phyloP scores from a whole-genome alignment of 2,113 vertebrate genomes.

The zebrafish (Danio rerio) region DNA sequence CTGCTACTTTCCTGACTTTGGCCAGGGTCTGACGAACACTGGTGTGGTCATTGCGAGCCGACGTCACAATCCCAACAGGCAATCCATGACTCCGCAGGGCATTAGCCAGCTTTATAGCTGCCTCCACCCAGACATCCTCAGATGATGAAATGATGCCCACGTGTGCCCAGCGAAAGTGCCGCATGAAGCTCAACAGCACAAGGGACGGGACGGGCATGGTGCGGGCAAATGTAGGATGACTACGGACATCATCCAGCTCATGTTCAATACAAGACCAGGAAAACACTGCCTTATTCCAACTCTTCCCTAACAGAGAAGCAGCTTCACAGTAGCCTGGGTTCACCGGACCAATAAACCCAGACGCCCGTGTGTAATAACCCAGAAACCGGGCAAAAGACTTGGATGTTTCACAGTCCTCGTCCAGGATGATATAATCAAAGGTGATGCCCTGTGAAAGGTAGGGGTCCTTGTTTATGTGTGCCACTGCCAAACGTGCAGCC shows the following conservation, averaged over 20 bases:
- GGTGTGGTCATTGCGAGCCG: conserved; percentile 70
- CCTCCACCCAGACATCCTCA: conserved; percentile 80
- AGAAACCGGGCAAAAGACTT: conserved; percentile 73
- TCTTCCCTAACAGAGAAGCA: conserved; percentile 78
- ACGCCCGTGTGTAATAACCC: conserved; percentile 72
- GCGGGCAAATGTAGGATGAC: conserved; percentile 74
- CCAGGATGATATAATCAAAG: conserved; percentile 76
- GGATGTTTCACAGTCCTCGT: conserved; percentile 82
- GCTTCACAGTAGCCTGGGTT: conserved; percentile 82
- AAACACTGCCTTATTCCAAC: conserved; percentile 81
- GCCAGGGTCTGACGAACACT: conserved; percentile 71
- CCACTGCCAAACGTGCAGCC: conserved; percentile 78
- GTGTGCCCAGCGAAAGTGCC: conserved; percentile 80
- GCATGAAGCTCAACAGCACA: conserved; percentile 75
- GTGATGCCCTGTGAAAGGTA: conserved; percentile 65
- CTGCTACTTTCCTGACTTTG: conserved; percentile 70
- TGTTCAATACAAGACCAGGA: conserved; percentile 77
- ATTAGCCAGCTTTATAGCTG: conserved; percentile 74
- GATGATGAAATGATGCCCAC: conserved; percentile 77
- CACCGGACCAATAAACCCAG: conserved; percentile 75
- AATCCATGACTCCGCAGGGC: conserved; percentile 76
- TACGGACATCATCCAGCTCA: conserved; percentile 72
- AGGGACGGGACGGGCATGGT: conserved; percentile 74
- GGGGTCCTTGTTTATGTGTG: conserved; percentile 77
- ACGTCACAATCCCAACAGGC: conserved; percentile 70